phyloP scores from a whole-genome alignment of 2,113 vertebrate species.

The Tursiops truncatus region DNA sequence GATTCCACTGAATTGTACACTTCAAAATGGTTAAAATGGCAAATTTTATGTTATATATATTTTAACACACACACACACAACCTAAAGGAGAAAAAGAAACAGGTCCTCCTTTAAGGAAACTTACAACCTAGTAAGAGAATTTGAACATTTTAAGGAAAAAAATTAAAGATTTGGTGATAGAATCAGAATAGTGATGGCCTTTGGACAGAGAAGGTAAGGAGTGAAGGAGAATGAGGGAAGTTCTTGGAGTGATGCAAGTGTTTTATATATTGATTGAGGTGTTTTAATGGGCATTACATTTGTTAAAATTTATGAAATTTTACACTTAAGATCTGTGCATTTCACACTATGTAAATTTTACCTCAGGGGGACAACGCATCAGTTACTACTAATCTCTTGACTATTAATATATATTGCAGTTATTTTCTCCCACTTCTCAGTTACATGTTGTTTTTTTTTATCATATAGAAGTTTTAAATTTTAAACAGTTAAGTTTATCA shows the following conservation, averaged over 20 bases:
- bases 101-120: neutral
- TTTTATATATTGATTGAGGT: neutral
- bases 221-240: neutral
- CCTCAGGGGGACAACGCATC: neutral
- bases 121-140: neutral
- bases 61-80: neutral
- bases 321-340: neutral
- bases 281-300: neutral
- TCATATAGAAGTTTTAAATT: neutral
- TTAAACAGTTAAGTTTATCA: neutral
- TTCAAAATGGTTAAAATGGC: neutral
- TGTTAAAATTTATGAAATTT: neutral
- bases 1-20: neutral
- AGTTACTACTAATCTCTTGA: neutral
- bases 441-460: neutral
- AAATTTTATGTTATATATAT: neutral
- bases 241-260: neutral
- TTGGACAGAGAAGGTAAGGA: neutral
- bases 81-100: neutral
- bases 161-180: neutral
- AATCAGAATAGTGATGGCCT: neutral
- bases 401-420: neutral
- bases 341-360: neutral
- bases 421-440: conserved; percentile 5
- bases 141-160: neutral